Conservation (phyloP, 2,797 vertebrate species). For the Cossypha dichroa region DNA sequence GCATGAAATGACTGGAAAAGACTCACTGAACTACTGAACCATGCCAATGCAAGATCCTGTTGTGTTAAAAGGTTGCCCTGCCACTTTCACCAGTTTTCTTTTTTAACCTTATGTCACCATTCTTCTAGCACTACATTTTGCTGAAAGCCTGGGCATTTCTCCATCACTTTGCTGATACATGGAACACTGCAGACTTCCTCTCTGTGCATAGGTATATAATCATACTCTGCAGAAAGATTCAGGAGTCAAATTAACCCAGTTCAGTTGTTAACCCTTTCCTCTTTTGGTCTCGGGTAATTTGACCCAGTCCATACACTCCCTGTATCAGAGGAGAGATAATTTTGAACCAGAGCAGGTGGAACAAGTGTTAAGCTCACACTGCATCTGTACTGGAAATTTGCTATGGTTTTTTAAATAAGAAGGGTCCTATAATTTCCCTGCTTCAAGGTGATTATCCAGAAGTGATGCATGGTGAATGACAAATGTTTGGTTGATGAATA, state of each 20-base stretch:
- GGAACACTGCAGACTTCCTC: neutral
- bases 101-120: neutral
- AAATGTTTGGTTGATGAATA: conserved; percentile 61
- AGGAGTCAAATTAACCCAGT: neutral
- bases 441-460: neutral
- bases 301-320: neutral
- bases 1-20: neutral
- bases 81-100: neutral
- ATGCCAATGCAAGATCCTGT: fast-evolving
- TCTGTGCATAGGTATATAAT: neutral
- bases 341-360: neutral
- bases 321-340: neutral
- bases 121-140: neutral
- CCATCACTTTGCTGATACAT: neutral
- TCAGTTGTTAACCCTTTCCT: neutral
- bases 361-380: neutral
- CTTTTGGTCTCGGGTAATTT: neutral
- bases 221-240: neutral
- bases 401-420: neutral
- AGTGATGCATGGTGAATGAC: conserved; percentile 46
- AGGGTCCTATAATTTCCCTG: neutral
- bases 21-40: neutral
- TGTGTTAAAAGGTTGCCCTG: neutral
- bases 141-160: neutral
- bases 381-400: neutral